These are phyloP conservation scores for Amazona vittata DNA, from an alignment of 2,113 vertebrate species.

Conservation along the genomic window DNA sequence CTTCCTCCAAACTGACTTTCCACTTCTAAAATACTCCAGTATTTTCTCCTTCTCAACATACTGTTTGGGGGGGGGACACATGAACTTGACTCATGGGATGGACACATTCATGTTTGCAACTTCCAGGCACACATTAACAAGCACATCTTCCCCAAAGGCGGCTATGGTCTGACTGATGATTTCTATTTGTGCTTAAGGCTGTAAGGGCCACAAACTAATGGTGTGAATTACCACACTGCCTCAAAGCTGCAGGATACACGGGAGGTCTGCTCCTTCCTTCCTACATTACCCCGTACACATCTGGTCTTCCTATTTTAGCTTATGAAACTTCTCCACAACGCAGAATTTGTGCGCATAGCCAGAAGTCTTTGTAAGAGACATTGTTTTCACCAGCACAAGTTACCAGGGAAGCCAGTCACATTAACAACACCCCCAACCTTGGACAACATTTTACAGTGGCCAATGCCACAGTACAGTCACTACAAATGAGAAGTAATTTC, in stretches of 20 bases:
- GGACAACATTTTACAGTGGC: not conserved
- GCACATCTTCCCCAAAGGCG: not conserved
- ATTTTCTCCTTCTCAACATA: not conserved
- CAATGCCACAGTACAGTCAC: accelerated
- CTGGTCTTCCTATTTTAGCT: not conserved
- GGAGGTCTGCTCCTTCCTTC: not conserved
- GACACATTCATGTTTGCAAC: accelerated
- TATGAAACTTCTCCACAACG: not conserved
- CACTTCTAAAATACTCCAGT: not conserved
- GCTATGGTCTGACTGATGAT: not conserved
- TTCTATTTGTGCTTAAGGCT: not conserved
- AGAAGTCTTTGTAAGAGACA: not conserved
- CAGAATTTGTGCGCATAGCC: not conserved
- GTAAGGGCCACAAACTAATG: not conserved
- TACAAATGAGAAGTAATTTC: not conserved
- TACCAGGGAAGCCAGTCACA: not conserved
- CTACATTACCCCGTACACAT: not conserved
- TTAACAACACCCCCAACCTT: not conserved
- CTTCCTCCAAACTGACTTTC: not conserved
- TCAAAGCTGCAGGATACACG: not conserved
- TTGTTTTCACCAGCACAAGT: not conserved
- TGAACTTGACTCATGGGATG: not conserved
- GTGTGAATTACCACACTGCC: not conserved
- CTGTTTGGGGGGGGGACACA: not conserved
- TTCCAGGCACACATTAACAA: not conserved